Conservation (phyloP, 2,888 invertebrate genomes). For the Tridacna gigas region DNA sequence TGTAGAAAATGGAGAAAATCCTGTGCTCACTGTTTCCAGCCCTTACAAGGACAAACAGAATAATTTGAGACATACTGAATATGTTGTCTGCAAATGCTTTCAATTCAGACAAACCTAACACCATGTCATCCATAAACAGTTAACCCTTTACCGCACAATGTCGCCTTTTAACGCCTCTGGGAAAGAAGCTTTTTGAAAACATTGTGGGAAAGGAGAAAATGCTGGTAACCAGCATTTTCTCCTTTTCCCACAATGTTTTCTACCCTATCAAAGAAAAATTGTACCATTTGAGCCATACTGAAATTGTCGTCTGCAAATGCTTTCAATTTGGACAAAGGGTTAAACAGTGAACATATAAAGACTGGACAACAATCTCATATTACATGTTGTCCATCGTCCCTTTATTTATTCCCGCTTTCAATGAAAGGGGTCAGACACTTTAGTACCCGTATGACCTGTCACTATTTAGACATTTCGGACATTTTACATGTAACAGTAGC, state of each 20-base stretch:
- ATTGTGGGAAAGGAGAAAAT: not conserved
- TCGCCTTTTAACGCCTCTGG: no score
- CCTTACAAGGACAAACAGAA: no score
- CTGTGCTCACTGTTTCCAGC: no score
- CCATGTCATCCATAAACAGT: no score
- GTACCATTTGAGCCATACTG: not conserved
- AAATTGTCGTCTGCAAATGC: not conserved
- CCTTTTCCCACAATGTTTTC: not conserved
- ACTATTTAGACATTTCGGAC: constrained; percentile 22
- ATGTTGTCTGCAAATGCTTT: no score
- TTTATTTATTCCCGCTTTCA: constrained; percentile 4
- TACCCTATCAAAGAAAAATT: no score
- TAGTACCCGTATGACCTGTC: constrained; percentile 39
- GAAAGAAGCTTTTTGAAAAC: not conserved
- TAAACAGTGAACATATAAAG: not conserved
- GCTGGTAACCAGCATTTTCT: not conserved
- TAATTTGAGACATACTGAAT: no score
- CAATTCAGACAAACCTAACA: no score
- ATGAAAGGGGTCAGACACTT: constrained; percentile 37
- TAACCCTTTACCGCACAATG: no score
- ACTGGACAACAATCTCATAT: constrained; percentile 9
- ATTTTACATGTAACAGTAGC: constrained; percentile 30
- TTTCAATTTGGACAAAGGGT: not conserved
- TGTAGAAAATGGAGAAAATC: no score
- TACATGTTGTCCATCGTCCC: constrained; percentile 12